Evolutionary conservation across 2,888 invertebrate species (phyloP), one percentile per base, ranked within the genome.

Genomic region (Embidobia sp.): DNA sequence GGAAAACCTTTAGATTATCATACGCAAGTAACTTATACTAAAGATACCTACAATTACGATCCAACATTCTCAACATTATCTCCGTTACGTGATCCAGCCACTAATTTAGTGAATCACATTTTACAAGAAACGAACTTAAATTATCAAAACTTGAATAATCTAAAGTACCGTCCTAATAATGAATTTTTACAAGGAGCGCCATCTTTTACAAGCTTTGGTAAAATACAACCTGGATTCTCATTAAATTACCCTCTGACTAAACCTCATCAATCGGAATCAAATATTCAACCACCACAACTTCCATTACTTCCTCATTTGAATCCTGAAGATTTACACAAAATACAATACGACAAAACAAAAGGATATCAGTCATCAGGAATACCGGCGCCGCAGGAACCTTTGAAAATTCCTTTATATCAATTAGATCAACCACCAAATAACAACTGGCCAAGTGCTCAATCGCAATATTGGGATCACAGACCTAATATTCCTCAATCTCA

Each of bases 401-500:
- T 77, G 35, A 77, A 77, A 35, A 69, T 74, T 18, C 76, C 76
- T 6, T 19, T 77, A 11, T 77, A 48, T 19, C 77, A 77, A 8
- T 35, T 61, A 7, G 77, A 72, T 5, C 66, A 72, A 7, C 61
- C n/a, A n/a, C n/a, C 18, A n/a, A 10, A 13, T 10, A 72, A 37
- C 15, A 51, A 22, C 11, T 75, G 67, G 61, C 67, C 35, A 1
- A 31, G 8, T 33, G 2, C 22, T 8, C 63, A 37, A 1, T 5
- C 26, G 18, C 70, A 63, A 15, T 76, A 31, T 33, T 46, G 51
- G 22, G 69, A 70, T 10, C 64, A 70, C 18, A 70, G 64, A 66
- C 48, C 49, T 5, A 61, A 44, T 16, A 0, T 37, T 27, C 33
- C 13, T 11, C 55, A 29, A 15, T 8, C 57, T 3, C 48, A 27